Evolutionary conservation across 2,113 vertebrate species (phyloP).

Genomic region (Anguilla rostrata): DNA sequence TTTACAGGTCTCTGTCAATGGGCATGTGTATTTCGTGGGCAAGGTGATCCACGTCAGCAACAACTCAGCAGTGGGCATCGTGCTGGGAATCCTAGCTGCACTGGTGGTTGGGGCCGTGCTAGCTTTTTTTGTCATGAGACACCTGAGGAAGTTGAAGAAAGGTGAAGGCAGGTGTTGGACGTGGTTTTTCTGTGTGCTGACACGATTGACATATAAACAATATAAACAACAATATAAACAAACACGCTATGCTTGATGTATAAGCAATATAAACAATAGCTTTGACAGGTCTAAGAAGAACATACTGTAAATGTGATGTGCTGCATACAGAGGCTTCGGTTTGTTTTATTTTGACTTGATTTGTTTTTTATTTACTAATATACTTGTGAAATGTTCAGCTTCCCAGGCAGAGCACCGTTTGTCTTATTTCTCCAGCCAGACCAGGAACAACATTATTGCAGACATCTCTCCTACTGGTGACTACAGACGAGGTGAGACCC

Average conservation of each 20-base stretch:
- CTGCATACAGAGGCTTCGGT: too few species aligned
- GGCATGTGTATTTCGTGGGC: constrained; percentile 64
- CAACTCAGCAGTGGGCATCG: constrained; percentile 55
- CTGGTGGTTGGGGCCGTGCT: constrained; percentile 63
- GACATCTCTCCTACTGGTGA: constrained; percentile 59
- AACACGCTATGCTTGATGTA: too few species aligned
- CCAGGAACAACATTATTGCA: constrained; percentile 4
- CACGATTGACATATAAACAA: neutral
- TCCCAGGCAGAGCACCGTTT: constrained; percentile 56
- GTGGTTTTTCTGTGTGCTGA: neutral
- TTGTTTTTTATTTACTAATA: neutral
- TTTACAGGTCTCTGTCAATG: constrained; percentile 71
- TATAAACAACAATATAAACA: too few species aligned
- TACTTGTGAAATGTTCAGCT: constrained; percentile 50
- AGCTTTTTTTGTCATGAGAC: constrained; percentile 57
- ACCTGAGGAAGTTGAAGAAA: constrained; percentile 65
- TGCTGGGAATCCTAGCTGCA: constrained; percentile 69
- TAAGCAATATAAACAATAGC: neutral
- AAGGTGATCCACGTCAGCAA: constrained; percentile 61
- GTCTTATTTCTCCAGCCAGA: constrained; percentile 45
- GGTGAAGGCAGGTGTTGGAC: constrained; percentile 61
- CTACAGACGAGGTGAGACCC: constrained; percentile 64
- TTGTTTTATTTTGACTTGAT: too few species aligned
- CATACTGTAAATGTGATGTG: too few species aligned
- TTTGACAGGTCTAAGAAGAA: too few species aligned